A percentile compares a stretch with the other conserved stretches of the same genome.
Evolutionary conservation across 2,888 invertebrate species (phyloP).

Genomic region (Caenorhabditis uteleia): DNA sequence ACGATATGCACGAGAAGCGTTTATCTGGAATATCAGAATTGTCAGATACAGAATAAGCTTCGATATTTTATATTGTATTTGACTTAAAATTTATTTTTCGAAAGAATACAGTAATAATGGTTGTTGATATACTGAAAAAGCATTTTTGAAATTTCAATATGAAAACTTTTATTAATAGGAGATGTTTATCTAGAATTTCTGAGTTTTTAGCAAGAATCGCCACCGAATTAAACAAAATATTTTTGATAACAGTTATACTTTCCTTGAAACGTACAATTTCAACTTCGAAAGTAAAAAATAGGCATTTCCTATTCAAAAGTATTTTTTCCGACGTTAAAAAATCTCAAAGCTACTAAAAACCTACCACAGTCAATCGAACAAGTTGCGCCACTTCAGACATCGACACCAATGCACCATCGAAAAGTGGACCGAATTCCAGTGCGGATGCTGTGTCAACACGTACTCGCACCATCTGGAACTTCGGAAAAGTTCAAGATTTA

Average conservation of each 20-base stretch:
- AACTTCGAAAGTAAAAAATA: neutral
- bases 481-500: neutral
- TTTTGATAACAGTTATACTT: too few relatives aligned
- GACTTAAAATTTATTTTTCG: neutral
- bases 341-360: neutral
- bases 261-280: neutral
- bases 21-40: slow-evolving; percentile 47
- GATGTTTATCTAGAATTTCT: neutral
- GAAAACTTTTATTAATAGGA: neutral
- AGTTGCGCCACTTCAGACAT: slow-evolving; percentile 81
- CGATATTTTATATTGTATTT: too few relatives aligned
- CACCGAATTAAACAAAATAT: neutral
- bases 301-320: neutral
- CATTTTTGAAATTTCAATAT: neutral
- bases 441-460: slow-evolving; percentile 59
- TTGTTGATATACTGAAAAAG: neutral
- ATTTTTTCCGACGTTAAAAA: neutral
- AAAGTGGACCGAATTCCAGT: slow-evolving; percentile 84
- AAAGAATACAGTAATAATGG: neutral
- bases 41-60: too few relatives aligned
- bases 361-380: slow-evolving; percentile 85
- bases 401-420: slow-evolving; percentile 86
- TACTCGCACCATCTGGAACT: slow-evolving; percentile 55
- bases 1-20: slow-evolving; percentile 54
- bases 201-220: neutral